phyloP scores from a whole-genome alignment of 37 sponge, comb jelly and placozoan genomes.

The Dysidea cf. avara region DNA sequence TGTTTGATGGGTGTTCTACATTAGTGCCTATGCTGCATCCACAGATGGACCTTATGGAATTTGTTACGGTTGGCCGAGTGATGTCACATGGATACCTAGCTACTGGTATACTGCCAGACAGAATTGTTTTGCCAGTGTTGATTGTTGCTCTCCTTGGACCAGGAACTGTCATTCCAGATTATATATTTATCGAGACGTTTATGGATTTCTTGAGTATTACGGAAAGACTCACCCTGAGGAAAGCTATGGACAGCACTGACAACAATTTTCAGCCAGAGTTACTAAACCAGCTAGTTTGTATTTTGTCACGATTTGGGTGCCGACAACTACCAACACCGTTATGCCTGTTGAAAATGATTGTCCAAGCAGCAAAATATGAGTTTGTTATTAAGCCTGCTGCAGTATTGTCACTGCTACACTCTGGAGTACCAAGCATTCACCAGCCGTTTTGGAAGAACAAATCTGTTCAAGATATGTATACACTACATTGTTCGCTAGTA shows the following conservation, averaged over 20 bases:
- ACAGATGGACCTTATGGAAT: not conserved
- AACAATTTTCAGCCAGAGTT: not conserved
- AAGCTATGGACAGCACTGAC: not conserved
- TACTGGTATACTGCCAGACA: not conserved
- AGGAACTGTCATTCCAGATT: not conserved
- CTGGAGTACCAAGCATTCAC: slow-evolving; percentile 19
- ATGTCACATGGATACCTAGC: slow-evolving; percentile 11
- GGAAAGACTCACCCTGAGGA: not conserved
- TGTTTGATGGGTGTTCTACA: slow-evolving; percentile 20
- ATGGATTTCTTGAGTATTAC: not conserved
- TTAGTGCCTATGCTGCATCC: slow-evolving; percentile 27
- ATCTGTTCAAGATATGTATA: not conserved
- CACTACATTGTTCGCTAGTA: not conserved
- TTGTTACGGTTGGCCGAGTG: not conserved
- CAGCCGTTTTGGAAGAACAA: slow-evolving; percentile 9
- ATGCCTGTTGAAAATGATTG: not conserved
- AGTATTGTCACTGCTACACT: slow-evolving; percentile 8
- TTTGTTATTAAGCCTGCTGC: slow-evolving; percentile 19
- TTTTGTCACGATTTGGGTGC: slow-evolving; percentile 16
- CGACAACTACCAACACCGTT: slow-evolving; percentile 12
- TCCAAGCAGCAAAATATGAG: slow-evolving; percentile 16
- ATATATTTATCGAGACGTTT: not conserved
- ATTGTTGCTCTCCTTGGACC: not conserved
- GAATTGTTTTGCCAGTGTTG: not conserved
- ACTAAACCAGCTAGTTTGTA: not conserved